Conservation (phyloP, 2,888 invertebrate genomes). For the Octodonta nipae region DNA sequence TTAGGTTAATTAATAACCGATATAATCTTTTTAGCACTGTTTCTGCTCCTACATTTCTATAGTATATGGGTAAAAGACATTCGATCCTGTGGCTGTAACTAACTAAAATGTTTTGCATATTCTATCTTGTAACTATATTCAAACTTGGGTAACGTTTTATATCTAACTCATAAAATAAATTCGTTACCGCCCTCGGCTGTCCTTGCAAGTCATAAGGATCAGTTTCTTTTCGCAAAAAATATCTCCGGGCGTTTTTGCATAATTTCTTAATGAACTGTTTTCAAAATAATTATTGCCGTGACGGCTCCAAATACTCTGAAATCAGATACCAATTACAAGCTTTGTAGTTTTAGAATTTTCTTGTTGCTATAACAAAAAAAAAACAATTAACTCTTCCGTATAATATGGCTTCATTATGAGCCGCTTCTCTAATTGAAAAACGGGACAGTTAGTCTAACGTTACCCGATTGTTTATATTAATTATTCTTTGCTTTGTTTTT, state of each 20-base stretch:
- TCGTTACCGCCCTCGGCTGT: too few species aligned
- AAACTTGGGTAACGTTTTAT: too few species aligned
- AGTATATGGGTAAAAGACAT: too few species aligned
- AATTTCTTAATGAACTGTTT: slow-evolving; percentile 5
- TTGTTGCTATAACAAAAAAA: slow-evolving; percentile 2
- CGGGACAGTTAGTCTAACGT: slow-evolving; percentile 1
- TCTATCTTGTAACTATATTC: too few species aligned
- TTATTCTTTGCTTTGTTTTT: slow-evolving; percentile 1
- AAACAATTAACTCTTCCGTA: not conserved
- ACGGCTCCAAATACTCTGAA: not conserved
- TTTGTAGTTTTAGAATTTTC: slow-evolving; percentile 1
- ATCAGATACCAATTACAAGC: slow-evolving; percentile 1
- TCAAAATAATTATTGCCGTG: slow-evolving; percentile 1
- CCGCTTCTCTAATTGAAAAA: not conserved
- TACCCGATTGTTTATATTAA: slow-evolving; percentile 1
- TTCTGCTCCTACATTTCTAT: too few species aligned
- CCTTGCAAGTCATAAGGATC: too few species aligned
- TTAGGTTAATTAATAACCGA: too few species aligned
- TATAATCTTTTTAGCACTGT: too few species aligned
- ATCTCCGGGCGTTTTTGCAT: slow-evolving; percentile 2
- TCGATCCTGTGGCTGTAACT: too few species aligned
- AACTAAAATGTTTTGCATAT: too few species aligned
- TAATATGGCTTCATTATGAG: slow-evolving; percentile 1
- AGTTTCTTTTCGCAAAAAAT: too few species aligned
- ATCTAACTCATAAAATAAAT: too few species aligned